Evolutionary conservation across 2,113 vertebrate genomes (phyloP).

Genomic region (Ceyx melanurus): DNA sequence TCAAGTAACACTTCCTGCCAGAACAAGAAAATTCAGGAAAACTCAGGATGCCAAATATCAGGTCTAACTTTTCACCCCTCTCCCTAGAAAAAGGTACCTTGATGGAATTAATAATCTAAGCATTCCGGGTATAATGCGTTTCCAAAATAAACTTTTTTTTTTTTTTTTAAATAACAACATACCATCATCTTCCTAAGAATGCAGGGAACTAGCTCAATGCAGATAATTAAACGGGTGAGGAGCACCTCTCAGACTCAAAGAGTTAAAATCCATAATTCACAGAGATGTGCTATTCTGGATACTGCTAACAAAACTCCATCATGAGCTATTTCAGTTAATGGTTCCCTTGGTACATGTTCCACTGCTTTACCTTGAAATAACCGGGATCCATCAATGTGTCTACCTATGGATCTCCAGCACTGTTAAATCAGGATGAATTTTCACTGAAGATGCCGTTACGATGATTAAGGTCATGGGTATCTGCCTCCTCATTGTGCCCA

Average conservation of each 20-base stretch:
- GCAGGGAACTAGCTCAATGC: not conserved
- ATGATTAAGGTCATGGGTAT: not conserved
- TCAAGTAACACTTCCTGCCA: not conserved
- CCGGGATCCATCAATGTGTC: not conserved
- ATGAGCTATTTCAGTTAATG: not conserved
- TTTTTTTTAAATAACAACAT: not conserved
- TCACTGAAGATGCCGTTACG: fast-evolving
- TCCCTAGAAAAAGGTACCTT: not conserved
- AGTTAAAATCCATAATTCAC: not conserved
- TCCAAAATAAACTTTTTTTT: not conserved
- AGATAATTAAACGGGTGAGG: not conserved
- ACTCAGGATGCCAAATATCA: not conserved
- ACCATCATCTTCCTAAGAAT: not conserved
- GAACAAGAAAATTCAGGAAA: not conserved
- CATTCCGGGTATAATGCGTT: not conserved
- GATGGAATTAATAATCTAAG: not conserved
- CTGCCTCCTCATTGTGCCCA: not conserved
- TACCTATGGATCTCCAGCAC: not conserved
- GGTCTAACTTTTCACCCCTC: not conserved
- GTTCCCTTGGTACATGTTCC: not conserved
- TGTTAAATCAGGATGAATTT: not conserved
- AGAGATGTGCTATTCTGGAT: not conserved
- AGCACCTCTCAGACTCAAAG: not conserved
- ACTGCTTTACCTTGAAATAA: not conserved
- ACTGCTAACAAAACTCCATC: not conserved